Percentiles rank a stretch among this genome's conserved stretches.
phyloP scores from a whole-genome alignment of 2,888 invertebrate genomes.

The Dusona sp. region DNA sequence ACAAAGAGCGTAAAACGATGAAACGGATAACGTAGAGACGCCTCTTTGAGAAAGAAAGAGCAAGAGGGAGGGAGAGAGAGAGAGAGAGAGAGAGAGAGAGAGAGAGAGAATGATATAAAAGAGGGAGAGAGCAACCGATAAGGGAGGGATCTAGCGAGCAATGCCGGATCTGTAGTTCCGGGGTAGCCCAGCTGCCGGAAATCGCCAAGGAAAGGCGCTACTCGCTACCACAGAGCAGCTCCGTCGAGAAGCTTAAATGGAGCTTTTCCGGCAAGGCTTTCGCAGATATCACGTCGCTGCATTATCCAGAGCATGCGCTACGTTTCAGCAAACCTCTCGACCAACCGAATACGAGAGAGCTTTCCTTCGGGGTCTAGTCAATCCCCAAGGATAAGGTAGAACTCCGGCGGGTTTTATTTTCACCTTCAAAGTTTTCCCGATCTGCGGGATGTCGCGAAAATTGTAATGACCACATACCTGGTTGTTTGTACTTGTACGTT shows the following conservation, averaged over 20 bases:
- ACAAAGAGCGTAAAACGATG: constrained; percentile 77
- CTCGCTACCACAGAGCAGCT: constrained; percentile 72
- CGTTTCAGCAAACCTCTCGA: constrained; percentile 49
- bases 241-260: constrained; percentile 76
- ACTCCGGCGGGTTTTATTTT: constrained; percentile 45
- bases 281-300: constrained; percentile 66
- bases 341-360: constrained; percentile 36
- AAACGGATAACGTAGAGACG: constrained; percentile 70
- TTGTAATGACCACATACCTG: neutral
- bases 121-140: constrained; percentile 76
- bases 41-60: constrained; percentile 1
- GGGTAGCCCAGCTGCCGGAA: constrained; percentile 80
- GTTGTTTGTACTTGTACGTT: neutral
- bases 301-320: constrained; percentile 67
- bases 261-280: constrained; percentile 60
- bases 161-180: constrained; percentile 79
- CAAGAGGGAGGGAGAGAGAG: neutral
- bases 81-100: constrained; percentile 4
- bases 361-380: constrained; percentile 45
- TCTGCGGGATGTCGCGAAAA: neutral
- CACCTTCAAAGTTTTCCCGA: constrained; percentile 10
- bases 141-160: constrained; percentile 75
- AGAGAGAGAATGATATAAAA: constrained; percentile 15
- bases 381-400: constrained; percentile 71
- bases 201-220: constrained; percentile 80